Evolutionary conservation across 2,797 vertebrate species (phyloP), one percentile per base, ranked within the genome.

Genomic region (Pagetopsis macropterus): DNA sequence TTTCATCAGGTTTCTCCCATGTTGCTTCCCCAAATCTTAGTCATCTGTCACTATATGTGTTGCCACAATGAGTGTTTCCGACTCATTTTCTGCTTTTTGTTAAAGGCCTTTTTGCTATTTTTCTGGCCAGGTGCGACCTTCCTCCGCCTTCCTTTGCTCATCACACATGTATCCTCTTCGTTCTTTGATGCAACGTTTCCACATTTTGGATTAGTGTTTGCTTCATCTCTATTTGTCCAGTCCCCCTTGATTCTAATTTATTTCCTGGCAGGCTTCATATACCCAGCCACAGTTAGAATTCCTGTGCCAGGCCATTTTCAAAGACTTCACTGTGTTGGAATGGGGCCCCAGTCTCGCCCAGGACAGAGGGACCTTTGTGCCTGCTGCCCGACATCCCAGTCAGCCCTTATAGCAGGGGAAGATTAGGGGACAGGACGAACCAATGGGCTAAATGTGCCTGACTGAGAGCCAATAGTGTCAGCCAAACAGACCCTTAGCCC

Each of bases 291-390:
- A 75, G 78, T 59, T 37, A 69, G 85, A 80, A 75, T 81, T 73
- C 77, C 73, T 11, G 65, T 89, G 90, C 88, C 89, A 90, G 79
- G 77, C 88, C 74, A 60, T 86, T 93, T 92, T 93, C 92, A 94
- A 94, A 93, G 92, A 87, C 87, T 85, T 84, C 89, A 87, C 86
- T 93, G 88, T 93, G 86, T 86, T 90, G 87, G 87, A 91, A 87
- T 79, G 83, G 74, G 89, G 87, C 89, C 84, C 79, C 79, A 54
- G 81, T 84, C 80, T 84, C 83, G 76, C 79, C 88, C 81, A 84
- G 83, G 84, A 94, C 91, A 94, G 91, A 93, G 87, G 81, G 89
- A 87, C 84, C 93, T 92, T 94, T 94, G 92, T 94, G 90, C 76
- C 76, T 78, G 75, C 71, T 84, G 77, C 78, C 91, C 84, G 89